These are phyloP conservation scores for Drosophila teissieri DNA, from an alignment of 1,140 invertebrate species.

Conservation along the genomic window DNA sequence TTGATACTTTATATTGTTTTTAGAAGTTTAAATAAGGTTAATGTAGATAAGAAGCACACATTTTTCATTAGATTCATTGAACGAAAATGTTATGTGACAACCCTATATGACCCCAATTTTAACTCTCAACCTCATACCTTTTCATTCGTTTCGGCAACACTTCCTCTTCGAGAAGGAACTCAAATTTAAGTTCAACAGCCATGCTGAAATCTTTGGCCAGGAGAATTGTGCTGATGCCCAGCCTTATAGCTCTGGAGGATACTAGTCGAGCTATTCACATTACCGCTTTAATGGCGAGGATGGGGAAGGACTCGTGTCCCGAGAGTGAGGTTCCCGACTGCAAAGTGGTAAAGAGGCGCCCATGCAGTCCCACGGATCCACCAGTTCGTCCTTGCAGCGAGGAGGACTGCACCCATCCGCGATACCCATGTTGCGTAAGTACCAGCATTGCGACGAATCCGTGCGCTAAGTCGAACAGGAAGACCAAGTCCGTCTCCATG, in stretches of 20 bases:
- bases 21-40: too few species aligned
- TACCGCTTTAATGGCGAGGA: background rate
- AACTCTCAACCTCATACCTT: background rate
- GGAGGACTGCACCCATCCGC: background rate
- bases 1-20: too few species aligned
- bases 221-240: background rate
- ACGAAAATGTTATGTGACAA: background rate
- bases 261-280: background rate
- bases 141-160: conserved; percentile 1
- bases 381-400: conserved; percentile 20
- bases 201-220: conserved; percentile 9
- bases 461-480: background rate
- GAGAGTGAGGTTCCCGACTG: background rate
- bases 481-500: conserved; percentile 18
- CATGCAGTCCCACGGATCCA: conserved; percentile 20
- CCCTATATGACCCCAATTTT: background rate
- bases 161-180: background rate
- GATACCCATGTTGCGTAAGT: conserved; percentile 15
- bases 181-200: conserved; percentile 16
- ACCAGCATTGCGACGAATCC: background rate
- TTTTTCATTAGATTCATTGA: background rate
- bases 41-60: too few species aligned
- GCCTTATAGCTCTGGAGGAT: too few species aligned
- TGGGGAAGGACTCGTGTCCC: background rate
- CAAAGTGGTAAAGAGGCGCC: background rate